Evolutionary conservation across 2,888 invertebrate genomes (phyloP), one percentile per base, ranked within the genome.

Genomic region (Campoletis raptor): DNA sequence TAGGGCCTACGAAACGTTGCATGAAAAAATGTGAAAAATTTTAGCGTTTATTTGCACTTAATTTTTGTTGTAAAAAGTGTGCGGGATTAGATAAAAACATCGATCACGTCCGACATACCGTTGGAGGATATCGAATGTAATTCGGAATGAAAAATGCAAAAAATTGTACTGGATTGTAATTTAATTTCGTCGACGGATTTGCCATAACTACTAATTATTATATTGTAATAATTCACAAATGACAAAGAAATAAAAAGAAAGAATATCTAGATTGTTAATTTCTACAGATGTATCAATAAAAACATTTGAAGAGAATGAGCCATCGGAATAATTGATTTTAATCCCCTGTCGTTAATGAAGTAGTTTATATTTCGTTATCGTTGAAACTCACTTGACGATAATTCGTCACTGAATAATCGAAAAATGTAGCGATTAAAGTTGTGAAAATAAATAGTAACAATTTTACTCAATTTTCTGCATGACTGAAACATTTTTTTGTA

Each of bases 211-310:
- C 69, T 83, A 73, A 61, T 77, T 61, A 52, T 78, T 78, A 81
- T 78, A 81, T 76, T 74, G 48, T 86, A 84, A 78, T 69, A 78
- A 70, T 83, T 64, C 76, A 73, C 21, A n/a, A 52, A 69, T 78
- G 67, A 24, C 18, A 79, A 69, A 42, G 42, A 61, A 52, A 36
- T 64, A 70, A 79, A 48, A 52, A 21, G 81, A 66, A 81, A 66
- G 36, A 69, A 87, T 79, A 82, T 85, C 42, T 85, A 85, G 73
- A 85, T 79, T 83, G 78, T 87, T 85, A 70, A 87, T 88, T 88
- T 85, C 83, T 87, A 87, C 82, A 83, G 81, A 87, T 87, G 87
- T 88, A 76, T 83, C 80, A 88, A 87, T 88, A 88, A 87, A 87
- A 54, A 79, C 69, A 83, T 85, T 82, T 81, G 78, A 83, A 52